These are phyloP conservation scores for Hecatera dysodea DNA, from an alignment of 2,888 invertebrate species.

Conservation along the genomic window DNA sequence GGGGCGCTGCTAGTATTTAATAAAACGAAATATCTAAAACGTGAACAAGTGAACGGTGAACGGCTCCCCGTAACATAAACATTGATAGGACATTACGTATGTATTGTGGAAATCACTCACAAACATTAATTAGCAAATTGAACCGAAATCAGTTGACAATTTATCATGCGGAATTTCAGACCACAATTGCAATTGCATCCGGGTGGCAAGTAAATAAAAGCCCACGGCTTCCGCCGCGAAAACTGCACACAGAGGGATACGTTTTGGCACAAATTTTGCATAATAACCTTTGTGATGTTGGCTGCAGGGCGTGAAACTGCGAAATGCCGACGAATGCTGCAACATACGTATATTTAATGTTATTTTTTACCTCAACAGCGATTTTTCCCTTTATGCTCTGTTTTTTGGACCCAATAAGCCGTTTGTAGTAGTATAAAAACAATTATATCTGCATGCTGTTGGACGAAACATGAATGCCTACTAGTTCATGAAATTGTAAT, in stretches of 20 bases:
- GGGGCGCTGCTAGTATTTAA: too few species aligned
- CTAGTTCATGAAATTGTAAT: conserved; percentile 14
- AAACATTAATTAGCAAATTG: conserved; percentile 79
- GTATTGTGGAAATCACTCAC: conserved; percentile 69
- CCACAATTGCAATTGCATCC: conserved; percentile 80
- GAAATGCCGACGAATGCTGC: conserved; percentile 65
- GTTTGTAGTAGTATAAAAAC: background rate
- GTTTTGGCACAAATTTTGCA: conserved; percentile 87
- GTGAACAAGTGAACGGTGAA: conserved; percentile 9
- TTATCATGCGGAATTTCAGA: conserved; percentile 77
- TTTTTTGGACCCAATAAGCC: conserved; percentile 8
- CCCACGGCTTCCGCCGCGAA: conserved; percentile 76
- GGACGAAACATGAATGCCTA: background rate
- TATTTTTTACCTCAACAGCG: conserved; percentile 48
- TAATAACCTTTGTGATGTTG: conserved; percentile 80
- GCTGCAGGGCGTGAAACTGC: conserved; percentile 75
- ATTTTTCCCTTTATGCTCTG: conserved; percentile 5
- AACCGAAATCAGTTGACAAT: conserved; percentile 79
- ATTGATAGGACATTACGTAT: conserved; percentile 42
- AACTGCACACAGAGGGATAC: conserved; percentile 77
- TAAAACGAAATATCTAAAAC: conserved; percentile 8
- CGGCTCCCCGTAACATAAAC: conserved; percentile 34
- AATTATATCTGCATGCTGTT: background rate
- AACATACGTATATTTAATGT: conserved; percentile 58
- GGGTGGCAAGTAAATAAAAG: conserved; percentile 81